A percentile compares a stretch with the other conserved stretches of the same genome.
Evolutionary conservation across 2,113 vertebrate genomes (phyloP).

Genomic region (Notarius quadriscutis): DNA sequence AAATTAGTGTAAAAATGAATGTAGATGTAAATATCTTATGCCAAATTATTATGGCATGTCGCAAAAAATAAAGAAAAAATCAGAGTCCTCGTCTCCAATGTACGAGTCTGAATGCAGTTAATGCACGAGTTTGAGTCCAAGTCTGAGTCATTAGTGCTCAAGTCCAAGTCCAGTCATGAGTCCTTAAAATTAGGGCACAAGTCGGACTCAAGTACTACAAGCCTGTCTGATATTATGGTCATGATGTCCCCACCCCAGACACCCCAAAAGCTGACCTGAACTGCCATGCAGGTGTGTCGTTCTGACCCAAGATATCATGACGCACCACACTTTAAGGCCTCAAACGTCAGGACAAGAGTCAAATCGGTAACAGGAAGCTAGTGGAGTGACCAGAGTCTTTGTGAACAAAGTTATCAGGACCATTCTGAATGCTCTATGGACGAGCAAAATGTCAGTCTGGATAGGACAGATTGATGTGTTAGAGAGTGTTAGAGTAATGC

Average conservation of each 20-base stretch:
- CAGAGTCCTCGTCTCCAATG: too few species aligned
- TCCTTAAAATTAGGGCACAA: too few species aligned
- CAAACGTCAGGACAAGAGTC: neutral
- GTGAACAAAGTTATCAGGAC: neutral
- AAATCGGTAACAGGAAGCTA: neutral
- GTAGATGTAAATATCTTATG: too few species aligned
- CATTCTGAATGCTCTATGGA: neutral
- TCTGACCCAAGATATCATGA: neutral
- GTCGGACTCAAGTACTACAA: too few species aligned
- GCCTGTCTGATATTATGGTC: neutral
- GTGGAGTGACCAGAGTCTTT: neutral
- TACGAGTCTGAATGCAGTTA: too few species aligned
- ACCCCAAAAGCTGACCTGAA: neutral
- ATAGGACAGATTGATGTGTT: neutral
- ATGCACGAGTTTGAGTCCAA: too few species aligned
- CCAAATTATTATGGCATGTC: too few species aligned
- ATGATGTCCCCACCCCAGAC: neutral
- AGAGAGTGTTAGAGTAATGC: neutral
- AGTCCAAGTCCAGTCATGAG: too few species aligned
- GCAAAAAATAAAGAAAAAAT: too few species aligned
- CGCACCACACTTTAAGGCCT: neutral
- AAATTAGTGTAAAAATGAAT: too few species aligned
- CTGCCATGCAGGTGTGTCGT: neutral
- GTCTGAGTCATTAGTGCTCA: too few species aligned
- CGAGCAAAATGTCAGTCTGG: neutral